Percentiles rank a stretch among this genome's conserved stretches.
Evolutionary conservation across 2,113 vertebrate genomes (phyloP).

Genomic region (Osmerus eperlanus): DNA sequence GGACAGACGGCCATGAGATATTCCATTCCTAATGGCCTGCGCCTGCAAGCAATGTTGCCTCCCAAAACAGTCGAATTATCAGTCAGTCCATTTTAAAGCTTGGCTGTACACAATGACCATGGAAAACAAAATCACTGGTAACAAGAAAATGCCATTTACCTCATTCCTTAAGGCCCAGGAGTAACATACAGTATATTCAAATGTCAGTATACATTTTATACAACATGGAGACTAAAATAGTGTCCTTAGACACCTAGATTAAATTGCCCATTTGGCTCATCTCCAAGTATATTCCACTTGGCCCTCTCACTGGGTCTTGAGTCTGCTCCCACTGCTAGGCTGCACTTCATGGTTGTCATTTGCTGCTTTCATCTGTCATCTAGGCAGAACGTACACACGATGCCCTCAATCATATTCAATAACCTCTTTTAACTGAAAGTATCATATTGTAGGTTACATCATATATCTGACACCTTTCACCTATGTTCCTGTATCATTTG

Average conservation of each 20-base stretch:
- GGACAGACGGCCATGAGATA: conserved; percentile 3
- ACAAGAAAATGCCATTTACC: conserved; percentile 33
- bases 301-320: conserved; percentile 41
- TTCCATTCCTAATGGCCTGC: background rate
- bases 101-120: conserved; percentile 10
- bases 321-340: conserved; percentile 40
- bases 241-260: conserved; percentile 62
- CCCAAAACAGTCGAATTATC: conserved; percentile 18
- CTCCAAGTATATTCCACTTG: conserved; percentile 55
- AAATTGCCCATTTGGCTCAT: conserved; percentile 69
- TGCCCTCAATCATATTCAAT: background rate
- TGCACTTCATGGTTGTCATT: conserved; percentile 21
- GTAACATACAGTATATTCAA: conserved; percentile 32
- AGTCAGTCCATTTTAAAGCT: conserved; percentile 4
- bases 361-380: conserved; percentile 37
- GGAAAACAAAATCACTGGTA: conserved; percentile 32
- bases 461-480: background rate
- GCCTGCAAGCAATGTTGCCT: background rate
- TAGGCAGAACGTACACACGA: conserved; percentile 21
- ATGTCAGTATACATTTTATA: conserved; percentile 54
- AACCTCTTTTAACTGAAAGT: background rate
- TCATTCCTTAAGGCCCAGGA: conserved; percentile 27
- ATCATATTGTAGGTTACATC: background rate
- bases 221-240: conserved; percentile 58
- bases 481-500: background rate